Percentiles rank a stretch among this genome's conserved stretches.
Evolutionary conservation across 2,888 invertebrate species (phyloP).

Genomic region (Caenorhabditis afra): DNA sequence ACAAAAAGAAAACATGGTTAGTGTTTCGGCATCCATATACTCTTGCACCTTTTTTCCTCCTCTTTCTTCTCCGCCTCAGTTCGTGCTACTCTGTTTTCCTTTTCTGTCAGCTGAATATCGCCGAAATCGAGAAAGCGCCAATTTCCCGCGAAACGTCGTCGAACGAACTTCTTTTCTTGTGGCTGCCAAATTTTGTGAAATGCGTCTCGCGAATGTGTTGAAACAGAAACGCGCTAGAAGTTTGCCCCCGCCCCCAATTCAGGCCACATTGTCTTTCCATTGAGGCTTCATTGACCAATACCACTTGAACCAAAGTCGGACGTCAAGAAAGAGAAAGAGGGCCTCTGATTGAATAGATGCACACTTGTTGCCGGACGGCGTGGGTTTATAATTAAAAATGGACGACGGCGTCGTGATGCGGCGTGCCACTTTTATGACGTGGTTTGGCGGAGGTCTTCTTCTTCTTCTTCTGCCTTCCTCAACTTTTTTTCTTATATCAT

Average conservation of each 20-base stretch:
- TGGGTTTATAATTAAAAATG: constrained; percentile 55
- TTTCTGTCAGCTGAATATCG: constrained; percentile 32
- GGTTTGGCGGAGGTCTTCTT: constrained; percentile 14
- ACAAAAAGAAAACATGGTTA: constrained; percentile 41
- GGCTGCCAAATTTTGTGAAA: constrained; percentile 7
- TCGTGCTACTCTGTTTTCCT: constrained; percentile 8
- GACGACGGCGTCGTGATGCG: constrained; percentile 39
- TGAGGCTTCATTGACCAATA: constrained; percentile 19
- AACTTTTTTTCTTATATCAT: too few species aligned
- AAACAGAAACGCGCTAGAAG: neutral
- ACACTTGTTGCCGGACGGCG: constrained; percentile 40
- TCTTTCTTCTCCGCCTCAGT: neutral
- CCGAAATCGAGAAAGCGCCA: constrained; percentile 38
- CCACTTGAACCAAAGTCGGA: constrained; percentile 30
- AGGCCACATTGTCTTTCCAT: neutral
- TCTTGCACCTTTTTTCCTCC: constrained; percentile 26
- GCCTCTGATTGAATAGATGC: constrained; percentile 39
- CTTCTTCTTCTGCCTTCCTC: too few species aligned
- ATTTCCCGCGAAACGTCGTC: constrained; percentile 32
- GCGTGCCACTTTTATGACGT: constrained; percentile 38
- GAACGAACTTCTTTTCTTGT: constrained; percentile 34
- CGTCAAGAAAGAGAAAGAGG: constrained; percentile 26
- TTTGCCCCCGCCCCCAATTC: neutral
- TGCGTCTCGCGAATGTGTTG: constrained; percentile 1
- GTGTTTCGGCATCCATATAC: constrained; percentile 40